Evolutionary conservation across 2,797 vertebrate genomes (phyloP).

Genomic region (Cryptoblepharus egeriae): DNA sequence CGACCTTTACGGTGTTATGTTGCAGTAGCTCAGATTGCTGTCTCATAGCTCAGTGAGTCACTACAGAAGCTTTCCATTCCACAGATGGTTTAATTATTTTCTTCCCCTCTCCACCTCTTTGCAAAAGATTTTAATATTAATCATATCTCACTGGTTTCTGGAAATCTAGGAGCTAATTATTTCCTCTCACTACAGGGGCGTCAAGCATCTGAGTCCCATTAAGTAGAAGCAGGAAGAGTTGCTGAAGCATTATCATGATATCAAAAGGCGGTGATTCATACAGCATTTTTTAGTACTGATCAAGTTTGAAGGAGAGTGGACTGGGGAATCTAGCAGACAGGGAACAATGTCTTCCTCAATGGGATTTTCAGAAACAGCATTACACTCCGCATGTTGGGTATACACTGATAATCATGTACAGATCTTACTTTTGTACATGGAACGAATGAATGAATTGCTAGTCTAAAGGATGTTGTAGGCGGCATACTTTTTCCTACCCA

Average conservation of each 20-base stretch:
- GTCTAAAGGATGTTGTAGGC: conserved; percentile 6
- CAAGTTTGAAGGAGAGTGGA: background rate
- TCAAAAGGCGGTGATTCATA: conserved; percentile 21
- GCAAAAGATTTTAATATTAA: conserved; percentile 37
- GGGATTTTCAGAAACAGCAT: background rate
- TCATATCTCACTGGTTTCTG: conserved; percentile 41
- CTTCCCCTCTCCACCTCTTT: background rate
- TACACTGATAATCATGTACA: background rate
- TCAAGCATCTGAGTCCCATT: conserved; percentile 18
- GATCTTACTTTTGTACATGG: conserved; percentile 4
- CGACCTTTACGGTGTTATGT: conserved; percentile 45
- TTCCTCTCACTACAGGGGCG: conserved; percentile 6
- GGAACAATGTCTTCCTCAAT: conserved; percentile 12
- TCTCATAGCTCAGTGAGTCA: conserved; percentile 51
- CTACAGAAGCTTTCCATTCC: conserved; percentile 30
- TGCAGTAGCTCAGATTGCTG: conserved; percentile 49
- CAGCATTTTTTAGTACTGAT: background rate
- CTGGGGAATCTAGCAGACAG: background rate
- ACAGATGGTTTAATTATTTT: conserved; percentile 18
- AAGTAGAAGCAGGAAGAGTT: conserved; percentile 9
- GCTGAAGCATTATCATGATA: background rate
- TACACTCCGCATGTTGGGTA: background rate
- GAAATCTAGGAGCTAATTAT: conserved; percentile 53
- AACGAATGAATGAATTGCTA: conserved; percentile 25
- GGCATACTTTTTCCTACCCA: conserved; percentile 15